Base-by-base conservation (phyloP, 1,140 invertebrate species). In the Apis cerana region DNA sequence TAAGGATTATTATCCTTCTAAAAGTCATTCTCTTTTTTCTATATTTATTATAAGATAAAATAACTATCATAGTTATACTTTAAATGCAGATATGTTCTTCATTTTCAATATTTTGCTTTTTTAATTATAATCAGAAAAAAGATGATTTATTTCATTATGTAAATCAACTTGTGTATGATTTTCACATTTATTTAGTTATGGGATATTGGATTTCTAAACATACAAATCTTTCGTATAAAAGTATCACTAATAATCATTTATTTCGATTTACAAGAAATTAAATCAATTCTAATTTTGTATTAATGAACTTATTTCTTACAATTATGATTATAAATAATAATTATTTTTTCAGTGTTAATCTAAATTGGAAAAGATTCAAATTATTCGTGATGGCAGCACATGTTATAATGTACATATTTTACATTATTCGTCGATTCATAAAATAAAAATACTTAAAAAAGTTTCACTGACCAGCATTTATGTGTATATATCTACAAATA, bases 211-310 rank as follows among this genome's bases (percentile, higher is more conserved):
- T 21, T 61, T 11, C n/a, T 27, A 74, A 80, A 27, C 15, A 64
- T 72, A 80, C 13, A 80, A 64, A 74, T 21, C 17, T 56, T 54
- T 64, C 17, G 17, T 74, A 74, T 56, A 74, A 74, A 80, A 48
- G 70, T 80, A 65, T 27, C 48, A 56, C 70, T 65, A 80, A 23
- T 17, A 43, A 80, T 65, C 21, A 21, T 80, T 80, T 80, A 80
- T 80, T 80, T 74, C 21, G 2, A 74, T 17, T 80, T 74, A 74
- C 27, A 80, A 21, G 59, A 62, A 56, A 64, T 74, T 52, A 80
- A 80, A 65, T 15, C 19, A 80, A 48, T 13, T 50, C 27, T 56
- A 56, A 65, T 13, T 27, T 48, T 10, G 5, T 12, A 9, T 48
- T 5, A 10, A 27, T 71, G 50, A 71, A 64, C 10, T 43, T 62